phyloP scores from a whole-genome alignment of 2,113 vertebrate genomes.

The Panurus biarmicus region DNA sequence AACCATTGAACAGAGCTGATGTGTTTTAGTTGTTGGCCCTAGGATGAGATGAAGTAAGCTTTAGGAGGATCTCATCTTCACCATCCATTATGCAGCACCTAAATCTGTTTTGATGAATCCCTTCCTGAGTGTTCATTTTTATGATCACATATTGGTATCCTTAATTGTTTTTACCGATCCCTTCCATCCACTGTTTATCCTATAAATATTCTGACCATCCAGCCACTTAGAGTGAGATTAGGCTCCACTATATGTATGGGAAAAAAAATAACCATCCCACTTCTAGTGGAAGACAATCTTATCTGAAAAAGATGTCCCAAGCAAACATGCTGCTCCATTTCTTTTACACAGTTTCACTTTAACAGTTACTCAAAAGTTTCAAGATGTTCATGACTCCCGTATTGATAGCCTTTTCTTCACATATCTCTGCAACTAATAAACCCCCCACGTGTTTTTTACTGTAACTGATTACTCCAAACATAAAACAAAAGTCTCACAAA shows the following conservation, averaged over 20 bases:
- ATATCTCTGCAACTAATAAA: not conserved
- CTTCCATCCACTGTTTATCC: not conserved
- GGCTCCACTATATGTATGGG: not conserved
- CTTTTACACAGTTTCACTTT: not conserved
- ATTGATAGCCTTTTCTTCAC: not conserved
- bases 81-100: not conserved
- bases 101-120: not conserved
- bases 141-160: not conserved
- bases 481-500: not conserved
- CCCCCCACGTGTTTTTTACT: not conserved
- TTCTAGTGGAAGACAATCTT: not conserved
- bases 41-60: not conserved
- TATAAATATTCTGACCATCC: not conserved
- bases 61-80: not conserved
- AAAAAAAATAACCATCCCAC: rapidly evolving
- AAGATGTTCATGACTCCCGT: not conserved
- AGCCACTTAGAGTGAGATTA: not conserved
- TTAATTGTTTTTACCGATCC: not conserved
- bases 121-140: not conserved
- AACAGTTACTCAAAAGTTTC: not conserved
- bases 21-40: not conserved
- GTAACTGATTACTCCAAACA: not conserved
- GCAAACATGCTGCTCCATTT: not conserved
- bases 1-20: not conserved
- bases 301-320: not conserved